Base-by-base conservation (phyloP, 1,140 invertebrate genomes). In the Gryon sp. region DNA sequence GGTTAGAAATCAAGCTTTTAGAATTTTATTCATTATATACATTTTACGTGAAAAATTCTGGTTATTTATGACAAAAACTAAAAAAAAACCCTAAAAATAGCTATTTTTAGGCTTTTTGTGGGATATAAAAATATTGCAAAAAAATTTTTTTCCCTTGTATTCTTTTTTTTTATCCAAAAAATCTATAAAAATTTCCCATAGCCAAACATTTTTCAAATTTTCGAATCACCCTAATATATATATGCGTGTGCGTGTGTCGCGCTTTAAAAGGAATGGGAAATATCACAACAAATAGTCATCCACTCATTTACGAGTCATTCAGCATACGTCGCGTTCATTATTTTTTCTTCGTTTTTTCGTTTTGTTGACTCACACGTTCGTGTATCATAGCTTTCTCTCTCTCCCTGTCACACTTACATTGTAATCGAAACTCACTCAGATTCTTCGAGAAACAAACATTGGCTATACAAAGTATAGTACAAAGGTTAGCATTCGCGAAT, bases 211-310 rank as follows among this genome's bases (percentile, higher is more conserved):
- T n/a, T n/a, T n/a, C n/a, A n/a, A n/a, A n/a, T n/a, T n/a, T n/a
- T n/a, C n/a, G n/a, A n/a, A n/a, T n/a, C n/a, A n/a, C n/a, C n/a
- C n/a, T n/a, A n/a, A 22, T 45, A 34, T 52, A 48, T 40, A 52
- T 65, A 52, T 50, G 62, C n/a, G n/a, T n/a, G n/a, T n/a, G n/a
- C n/a, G 53, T 36, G 57, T 41, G 9, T 75, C n/a, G n/a, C n/a
- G 60, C 20, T 18, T 45, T 30, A 19, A 40, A 76, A 55, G 50
- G 50, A 70, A 70, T 57, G 36, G 19, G 72, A 70, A 70, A 66
- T 72, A 76, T 76, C 66, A 72, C 74, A 70, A 76, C 36, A 55
- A 65, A 66, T 50, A 46, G 66, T 70, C 66, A 76, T 40, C 45
- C 66, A 70, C 48, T 76, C 74, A 22, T 48, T 38, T 45, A 68